A percentile compares a stretch with the other conserved stretches of the same genome.
These are phyloP conservation scores for Hemicrepidius hirtus DNA, from an alignment of 2,888 invertebrate genomes.

Conservation along the genomic window DNA sequence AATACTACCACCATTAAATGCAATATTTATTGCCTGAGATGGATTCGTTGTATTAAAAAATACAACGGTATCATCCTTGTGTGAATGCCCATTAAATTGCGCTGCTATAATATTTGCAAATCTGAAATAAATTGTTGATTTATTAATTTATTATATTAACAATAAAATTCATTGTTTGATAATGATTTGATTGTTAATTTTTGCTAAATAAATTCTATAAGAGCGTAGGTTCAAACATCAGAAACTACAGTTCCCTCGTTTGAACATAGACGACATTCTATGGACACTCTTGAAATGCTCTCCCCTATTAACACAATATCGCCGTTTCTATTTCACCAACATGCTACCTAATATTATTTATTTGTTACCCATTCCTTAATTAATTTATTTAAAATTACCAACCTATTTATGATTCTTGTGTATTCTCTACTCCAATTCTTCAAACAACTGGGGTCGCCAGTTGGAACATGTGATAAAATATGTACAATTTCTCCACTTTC, in stretches of 20 bases:
- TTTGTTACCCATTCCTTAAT: no score
- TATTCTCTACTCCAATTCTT: slow-evolving; percentile 83
- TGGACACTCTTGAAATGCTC: no score
- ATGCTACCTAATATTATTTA: no score
- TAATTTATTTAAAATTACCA: no score
- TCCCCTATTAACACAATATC: no score
- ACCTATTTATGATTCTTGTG: slow-evolving; percentile 80
- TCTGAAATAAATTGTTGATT: slow-evolving; percentile 69
- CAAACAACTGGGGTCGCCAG: slow-evolving; percentile 79
- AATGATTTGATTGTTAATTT: no score
- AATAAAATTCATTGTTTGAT: no score
- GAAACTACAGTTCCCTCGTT: no score
- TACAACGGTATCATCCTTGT: slow-evolving; percentile 83
- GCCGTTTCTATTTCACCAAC: no score
- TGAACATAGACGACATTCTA: no score
- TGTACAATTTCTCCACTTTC: slow-evolving; percentile 84
- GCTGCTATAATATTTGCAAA: slow-evolving; percentile 87
- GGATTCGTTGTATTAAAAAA: slow-evolving; percentile 77
- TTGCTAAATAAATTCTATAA: no score
- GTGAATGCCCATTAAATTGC: slow-evolving; percentile 90
- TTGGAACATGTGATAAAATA: slow-evolving; percentile 89
- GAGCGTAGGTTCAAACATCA: no score
- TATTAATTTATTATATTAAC: neutral
- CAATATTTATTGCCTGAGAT: slow-evolving; percentile 78
- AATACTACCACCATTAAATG: slow-evolving; percentile 90